Evolutionary conservation across 2,113 vertebrate genomes (phyloP), one percentile per base, ranked within the genome.

Genomic region (Diglossa brunneiventris): DNA sequence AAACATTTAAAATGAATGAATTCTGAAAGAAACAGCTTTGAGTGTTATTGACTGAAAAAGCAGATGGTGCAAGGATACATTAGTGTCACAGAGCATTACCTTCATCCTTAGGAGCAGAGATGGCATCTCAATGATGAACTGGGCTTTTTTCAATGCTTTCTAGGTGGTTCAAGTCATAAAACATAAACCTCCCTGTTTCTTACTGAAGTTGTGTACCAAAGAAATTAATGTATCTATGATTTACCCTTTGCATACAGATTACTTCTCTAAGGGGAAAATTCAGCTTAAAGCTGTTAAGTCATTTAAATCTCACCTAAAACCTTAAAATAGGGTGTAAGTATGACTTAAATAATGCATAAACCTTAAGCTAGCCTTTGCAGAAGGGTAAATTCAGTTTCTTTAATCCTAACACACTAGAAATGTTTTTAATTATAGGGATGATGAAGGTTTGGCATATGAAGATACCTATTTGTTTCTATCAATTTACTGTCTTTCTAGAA

Each of bases 31-130:
- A 96, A 84, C 56, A 93, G 53, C 93, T 96, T 87, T 94, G 95
- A 93, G 64, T 90, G 64, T 92, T 96, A 95, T 92, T 96, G 96
- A 96, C 94, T 95, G 88, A 96, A 96, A 96, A 95, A 94, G 92
- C 95, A 97, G 90, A 96, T 96, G 95, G 95, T 95, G 75, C 81
- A 95, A 92, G 49, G 93, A 93, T 94, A 94, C 94, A 96, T 96
- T 97, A 96, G 88, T 95, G 95, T 96, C 95, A 95, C 41, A 89
- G 88, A 90, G 92, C 83, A 95, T 97, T 96, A 95, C 69, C 83
- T 92, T 95, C 95, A 95, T 94, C 85, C 73, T 90, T 66, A 87
- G 92, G 37, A 94, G 66, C 27, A 81, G 73, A 92, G 69, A 89
- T 76, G 53, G 76, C 76, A 92, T 78, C 66, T 93, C 88, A 78